Base-by-base conservation (phyloP, 2,888 invertebrate species). In the Deilephila elpenor region DNA sequence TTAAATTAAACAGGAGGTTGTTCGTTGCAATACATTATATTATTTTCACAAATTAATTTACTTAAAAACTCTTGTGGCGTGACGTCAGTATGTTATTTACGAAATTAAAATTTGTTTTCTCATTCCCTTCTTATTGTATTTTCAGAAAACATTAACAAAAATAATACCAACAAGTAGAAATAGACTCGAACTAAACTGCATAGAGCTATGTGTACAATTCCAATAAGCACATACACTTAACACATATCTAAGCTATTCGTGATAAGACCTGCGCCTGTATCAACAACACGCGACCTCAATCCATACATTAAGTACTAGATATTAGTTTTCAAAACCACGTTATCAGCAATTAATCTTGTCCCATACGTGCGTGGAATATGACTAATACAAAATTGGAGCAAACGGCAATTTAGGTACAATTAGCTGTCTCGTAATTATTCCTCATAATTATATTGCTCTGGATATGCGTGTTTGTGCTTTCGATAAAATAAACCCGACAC, bases 311-410 rank as follows among this genome's bases (percentile, higher is more conserved):
- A 34, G 37, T 6, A 67, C 34, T n/a, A 11, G 44, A 44, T 61
- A 34, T 3, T 51, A 25, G 51, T 51, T 51, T 51, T 67, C 44
- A 67, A 67, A 67, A 20, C 44, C 44, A 17, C n/a, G n/a, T 51
- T 67, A 67, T 67, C 67, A 67, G 51, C 67, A 51, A 67, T 67
- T 67, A 67, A 67, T 67, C 29, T 60, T 67, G 67, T 67, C 25
- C 25, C 67, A 29, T 25, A 51, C 51, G 34, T 34, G 25, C 44
- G 51, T 67, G 51, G 44, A 25, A 67, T 51, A 44, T 67, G 20
- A 20, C 44, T 51, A 25, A 51, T 25, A 51, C 25, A 14, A 51
- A 51, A 51, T 25, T 67, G 7, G 17, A 51, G 17, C 44, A 14
- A 19, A 64, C 37, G 17, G 20, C n/a, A 20, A 67, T 67, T 67